A percentile compares a stretch with the other conserved stretches of the same genome.
Conservation (phyloP, 1,140 invertebrate genomes). For the Ostrea edulis region DNA sequence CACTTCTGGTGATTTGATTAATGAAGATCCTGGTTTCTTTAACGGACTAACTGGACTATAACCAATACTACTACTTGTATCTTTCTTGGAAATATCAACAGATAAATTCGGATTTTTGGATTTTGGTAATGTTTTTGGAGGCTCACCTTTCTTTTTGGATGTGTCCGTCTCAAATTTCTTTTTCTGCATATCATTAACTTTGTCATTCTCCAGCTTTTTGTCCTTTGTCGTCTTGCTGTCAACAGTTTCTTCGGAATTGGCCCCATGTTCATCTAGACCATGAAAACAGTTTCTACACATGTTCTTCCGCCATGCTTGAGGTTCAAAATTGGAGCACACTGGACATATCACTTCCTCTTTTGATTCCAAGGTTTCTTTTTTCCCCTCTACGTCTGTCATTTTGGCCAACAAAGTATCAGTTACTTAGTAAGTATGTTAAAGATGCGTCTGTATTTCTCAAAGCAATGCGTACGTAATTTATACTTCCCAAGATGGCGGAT, state of each 20-base stretch:
- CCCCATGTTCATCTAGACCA: constrained; percentile 66
- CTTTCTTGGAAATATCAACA: constrained; percentile 43
- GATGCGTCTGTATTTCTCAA: not conserved
- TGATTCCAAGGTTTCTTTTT: constrained; percentile 17
- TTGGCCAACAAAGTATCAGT: not conserved
- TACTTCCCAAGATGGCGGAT: constrained; percentile 33
- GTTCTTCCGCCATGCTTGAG: constrained; percentile 76
- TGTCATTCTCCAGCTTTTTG: constrained; percentile 41
- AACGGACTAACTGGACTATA: constrained; percentile 14
- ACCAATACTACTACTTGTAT: constrained; percentile 25
- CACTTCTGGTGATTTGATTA: constrained; percentile 8
- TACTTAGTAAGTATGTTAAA: not conserved
- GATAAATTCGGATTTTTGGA: constrained; percentile 36
- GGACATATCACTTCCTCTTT: constrained; percentile 60
- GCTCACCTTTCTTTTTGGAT: constrained; percentile 52
- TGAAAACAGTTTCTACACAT: constrained; percentile 78
- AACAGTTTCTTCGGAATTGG: constrained; percentile 34
- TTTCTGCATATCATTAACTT: constrained; percentile 41
- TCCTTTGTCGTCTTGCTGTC: not conserved
- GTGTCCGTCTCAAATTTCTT: constrained; percentile 53
- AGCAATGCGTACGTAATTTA: not conserved
- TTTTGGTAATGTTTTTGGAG: constrained; percentile 45
- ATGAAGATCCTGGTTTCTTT: constrained; percentile 19
- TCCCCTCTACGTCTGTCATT: constrained; percentile 50
- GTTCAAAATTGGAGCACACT: constrained; percentile 76